Evolutionary conservation across 2,888 invertebrate genomes (phyloP), one percentile per base, ranked within the genome.

Genomic region (Selenia dentaria): DNA sequence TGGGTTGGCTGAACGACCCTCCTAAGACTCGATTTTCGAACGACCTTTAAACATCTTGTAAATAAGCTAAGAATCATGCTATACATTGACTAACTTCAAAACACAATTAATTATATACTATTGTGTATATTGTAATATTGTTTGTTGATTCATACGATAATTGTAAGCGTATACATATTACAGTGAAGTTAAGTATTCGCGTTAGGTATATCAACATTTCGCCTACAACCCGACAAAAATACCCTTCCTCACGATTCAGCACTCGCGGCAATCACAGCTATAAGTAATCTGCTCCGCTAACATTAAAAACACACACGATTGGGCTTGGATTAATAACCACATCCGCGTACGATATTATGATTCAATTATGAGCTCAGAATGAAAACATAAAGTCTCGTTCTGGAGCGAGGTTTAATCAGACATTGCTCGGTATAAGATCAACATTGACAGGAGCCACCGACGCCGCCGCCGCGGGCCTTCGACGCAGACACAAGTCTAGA

Each of bases 311-410:
- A 42, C 41, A 41, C 41, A 38, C n/a, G n/a, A 42, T 41, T 47
- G 33, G 37, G 31, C 42, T 44, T 55, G 41, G 52, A 56, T 54
- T 60, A 49, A 51, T 24, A 50, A 61, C 37, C 44, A 34, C 44
- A 53, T 54, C 46, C 50, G 40, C 43, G 54, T 57, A 63, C 53
- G 57, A 63, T 80, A 73, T 83, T 83, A 74, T 80, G 64, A 59
- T 81, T 83, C 77, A 75, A 83, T 81, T 79, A 80, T 67, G 67
- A 68, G 74, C 70, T 69, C 63, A 64, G 70, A 69, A 71, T 61
- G 69, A 73, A 77, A 78, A 77, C 68, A 70, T 57, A 59, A 64
- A 64, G 67, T 67, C 67, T 62, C 52, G 58, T 64, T 37, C 67
- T 51, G 51, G 53, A 59, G 64, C 16, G 64, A 59, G 71, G 74